Conservation (phyloP, 2,113 vertebrate species). For the Labeo catla region DNA sequence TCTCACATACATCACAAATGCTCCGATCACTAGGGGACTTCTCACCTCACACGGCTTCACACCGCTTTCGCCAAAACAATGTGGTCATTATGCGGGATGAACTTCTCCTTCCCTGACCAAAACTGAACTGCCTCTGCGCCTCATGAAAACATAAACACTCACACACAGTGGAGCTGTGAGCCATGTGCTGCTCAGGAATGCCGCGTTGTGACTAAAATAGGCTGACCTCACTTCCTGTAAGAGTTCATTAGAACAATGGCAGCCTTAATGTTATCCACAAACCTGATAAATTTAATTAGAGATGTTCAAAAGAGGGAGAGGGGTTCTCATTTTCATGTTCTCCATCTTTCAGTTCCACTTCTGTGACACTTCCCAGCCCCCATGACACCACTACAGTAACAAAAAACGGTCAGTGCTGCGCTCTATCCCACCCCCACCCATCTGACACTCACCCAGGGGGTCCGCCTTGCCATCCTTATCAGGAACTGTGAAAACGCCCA, state of each 20-base stretch:
- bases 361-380: not conserved
- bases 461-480: conserved; percentile 96
- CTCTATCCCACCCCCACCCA: not conserved
- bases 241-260: not conserved
- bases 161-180: not conserved
- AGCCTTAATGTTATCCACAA: conserved; percentile 15
- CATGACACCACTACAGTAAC: not conserved
- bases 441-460: conserved; percentile 87
- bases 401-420: not conserved
- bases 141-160: not conserved
- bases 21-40: conserved; percentile 1
- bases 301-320: not conserved
- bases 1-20: not conserved
- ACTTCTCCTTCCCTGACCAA: conserved; percentile 22
- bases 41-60: conserved; percentile 54
- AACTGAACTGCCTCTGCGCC: not conserved
- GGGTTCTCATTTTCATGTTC: not conserved
- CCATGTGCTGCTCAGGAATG: not conserved
- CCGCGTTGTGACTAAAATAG: not conserved
- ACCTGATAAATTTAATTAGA: conserved; percentile 27
- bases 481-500: conserved; percentile 96
- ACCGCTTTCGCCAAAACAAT: conserved; percentile 60
- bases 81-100: conserved; percentile 55
- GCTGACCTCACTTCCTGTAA: not conserved
- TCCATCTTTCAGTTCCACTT: not conserved